Percentiles rank a stretch among this genome's conserved stretches.
phyloP scores from a whole-genome alignment of 1,140 invertebrate species.

The Acromyrmex heyeri region DNA sequence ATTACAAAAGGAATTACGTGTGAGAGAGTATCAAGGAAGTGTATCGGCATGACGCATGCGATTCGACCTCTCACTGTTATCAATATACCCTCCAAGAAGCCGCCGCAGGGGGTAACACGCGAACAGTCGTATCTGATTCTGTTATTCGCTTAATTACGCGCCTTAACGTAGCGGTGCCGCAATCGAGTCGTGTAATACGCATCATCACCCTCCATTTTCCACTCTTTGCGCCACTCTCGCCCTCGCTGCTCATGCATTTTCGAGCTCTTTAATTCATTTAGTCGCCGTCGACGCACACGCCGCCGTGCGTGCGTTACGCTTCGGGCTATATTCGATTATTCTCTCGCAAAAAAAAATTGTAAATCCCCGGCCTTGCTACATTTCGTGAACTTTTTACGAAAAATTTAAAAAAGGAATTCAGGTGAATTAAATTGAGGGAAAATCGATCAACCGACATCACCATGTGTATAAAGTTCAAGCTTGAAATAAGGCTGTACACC shows the following conservation, averaged over 20 bases:
- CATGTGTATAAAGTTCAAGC: background rate
- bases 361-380: background rate
- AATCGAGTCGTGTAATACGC: slow-evolving; percentile 82
- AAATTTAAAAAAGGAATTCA: slow-evolving; percentile 17
- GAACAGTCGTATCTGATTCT: slow-evolving; percentile 84
- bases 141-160: slow-evolving; percentile 85
- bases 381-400: slow-evolving; percentile 8
- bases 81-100: slow-evolving; percentile 75
- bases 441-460: background rate
- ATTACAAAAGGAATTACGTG: slow-evolving; percentile 15
- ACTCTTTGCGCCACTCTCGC: slow-evolving; percentile 68
- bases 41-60: slow-evolving; percentile 62
- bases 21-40: slow-evolving; percentile 25
- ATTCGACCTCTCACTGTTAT: slow-evolving; percentile 62
- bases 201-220: slow-evolving; percentile 78
- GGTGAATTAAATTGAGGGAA: background rate
- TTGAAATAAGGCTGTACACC: background rate
- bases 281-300: slow-evolving; percentile 60
- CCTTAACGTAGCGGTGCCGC: slow-evolving; percentile 80
- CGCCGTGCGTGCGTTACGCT: slow-evolving; percentile 17
- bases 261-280: slow-evolving; percentile 74
- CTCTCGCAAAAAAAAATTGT: slow-evolving; percentile 49
- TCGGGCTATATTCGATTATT: slow-evolving; percentile 58
- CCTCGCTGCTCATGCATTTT: slow-evolving; percentile 67
- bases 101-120: slow-evolving; percentile 78